Percentiles rank a stretch among this genome's conserved stretches.
phyloP scores from a whole-genome alignment of 2,888 invertebrate genomes.

The Automeris io region DNA sequence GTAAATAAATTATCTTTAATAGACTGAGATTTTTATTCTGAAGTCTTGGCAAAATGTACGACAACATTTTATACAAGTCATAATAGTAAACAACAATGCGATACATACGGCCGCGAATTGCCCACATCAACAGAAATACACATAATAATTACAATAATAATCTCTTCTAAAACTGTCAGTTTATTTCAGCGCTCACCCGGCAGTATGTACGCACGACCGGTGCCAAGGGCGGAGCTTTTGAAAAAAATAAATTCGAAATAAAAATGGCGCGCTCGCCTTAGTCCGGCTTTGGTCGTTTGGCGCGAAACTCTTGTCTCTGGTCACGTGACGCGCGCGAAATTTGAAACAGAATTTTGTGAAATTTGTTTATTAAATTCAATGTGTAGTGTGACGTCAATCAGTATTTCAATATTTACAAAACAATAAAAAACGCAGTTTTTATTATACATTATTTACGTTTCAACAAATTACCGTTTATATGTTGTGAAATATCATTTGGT shows the following conservation, averaged over 20 bases:
- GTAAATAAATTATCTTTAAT: too few species aligned
- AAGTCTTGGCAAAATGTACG: too few species aligned
- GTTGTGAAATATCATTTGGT: too few species aligned
- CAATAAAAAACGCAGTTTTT: too few species aligned
- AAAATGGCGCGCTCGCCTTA: background rate
- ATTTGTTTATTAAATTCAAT: background rate
- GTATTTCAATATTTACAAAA: too few species aligned
- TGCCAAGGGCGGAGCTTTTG: background rate
- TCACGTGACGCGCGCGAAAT: background rate
- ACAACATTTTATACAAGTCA: too few species aligned
- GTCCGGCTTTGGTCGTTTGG: background rate
- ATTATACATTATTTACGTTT: too few species aligned
- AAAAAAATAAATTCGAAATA: background rate
- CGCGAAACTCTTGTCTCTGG: background rate
- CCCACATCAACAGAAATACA: conserved; percentile 10
- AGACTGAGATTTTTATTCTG: too few species aligned
- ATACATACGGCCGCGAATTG: conserved; percentile 5
- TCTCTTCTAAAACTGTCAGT: conserved; percentile 5
- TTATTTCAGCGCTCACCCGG: conserved; percentile 1
- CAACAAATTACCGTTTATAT: too few species aligned
- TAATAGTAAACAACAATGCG: conserved; percentile 1
- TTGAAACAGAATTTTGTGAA: background rate
- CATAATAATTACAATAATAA: conserved; percentile 5
- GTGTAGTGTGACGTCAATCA: background rate
- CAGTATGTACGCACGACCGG: background rate